Base-by-base conservation (phyloP, 53 echinoderm and acorn worm species). In the Antedon mediterranea region DNA sequence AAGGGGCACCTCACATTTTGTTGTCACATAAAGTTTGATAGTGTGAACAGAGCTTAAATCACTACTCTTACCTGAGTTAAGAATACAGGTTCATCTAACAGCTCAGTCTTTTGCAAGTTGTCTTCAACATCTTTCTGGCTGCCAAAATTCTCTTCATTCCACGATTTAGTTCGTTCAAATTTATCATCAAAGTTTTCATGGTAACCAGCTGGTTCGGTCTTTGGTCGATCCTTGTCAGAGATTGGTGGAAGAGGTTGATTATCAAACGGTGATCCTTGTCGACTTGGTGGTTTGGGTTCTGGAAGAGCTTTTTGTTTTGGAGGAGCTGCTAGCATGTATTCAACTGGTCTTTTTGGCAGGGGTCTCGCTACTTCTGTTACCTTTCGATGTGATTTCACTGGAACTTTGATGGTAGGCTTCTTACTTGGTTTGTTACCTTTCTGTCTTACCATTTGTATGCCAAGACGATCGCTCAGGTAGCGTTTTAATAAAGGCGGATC, bases 401-500 rank as follows among this genome's bases (percentile, higher is more conserved):
- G 82, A 0, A 90, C 90, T 33, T 87, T 83, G 33, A 93, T 79
- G 29, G 73, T 34, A 8, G 93, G 93, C 43, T 90, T 74, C n/a
- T n/a, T 74, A 32, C 28, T 32, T 32, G 34, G 33, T 23, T 23
- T 11, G 6, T 71, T 75, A 7, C 80, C 80, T 28, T 87, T 90
- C 77, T 44, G 82, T 26, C 93, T 71, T 18, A 84, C 83, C 92
- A 97, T 86, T 4, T 57, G 75, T 44, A 97, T 86, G 14, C 97
- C 97, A 3, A 97, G 82, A 23, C 97, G 74, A 78, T 89, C 86
- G 3, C 37, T 70, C 27, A 97, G 90, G 81, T 97, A 97, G 34
- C 87, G 78, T 72, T 88, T 87, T 75, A 97, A 89, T n/a, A 97
- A 79, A 0, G 97, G 97, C 28, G 97, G 97, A 44, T 92, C 90